phyloP scores from a whole-genome alignment of 2,888 invertebrate genomes.

The Orthosia gracilis region DNA sequence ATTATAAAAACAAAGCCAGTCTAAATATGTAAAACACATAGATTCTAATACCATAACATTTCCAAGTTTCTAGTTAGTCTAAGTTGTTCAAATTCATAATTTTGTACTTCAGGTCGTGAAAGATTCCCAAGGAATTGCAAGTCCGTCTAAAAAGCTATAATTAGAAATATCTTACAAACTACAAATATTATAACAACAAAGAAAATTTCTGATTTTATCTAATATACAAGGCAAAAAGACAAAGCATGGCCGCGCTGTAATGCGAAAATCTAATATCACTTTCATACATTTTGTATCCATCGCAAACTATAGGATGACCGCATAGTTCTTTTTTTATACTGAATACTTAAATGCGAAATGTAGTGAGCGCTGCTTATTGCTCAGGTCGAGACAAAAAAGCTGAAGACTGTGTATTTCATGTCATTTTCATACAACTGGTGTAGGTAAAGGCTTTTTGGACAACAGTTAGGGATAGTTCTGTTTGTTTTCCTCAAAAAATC shows the following conservation, averaged over 20 bases:
- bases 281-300: no score
- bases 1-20: no score
- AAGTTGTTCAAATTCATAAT: neutral
- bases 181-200: neutral
- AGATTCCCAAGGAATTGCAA: neutral
- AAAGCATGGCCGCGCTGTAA: neutral
- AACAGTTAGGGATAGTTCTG: neutral
- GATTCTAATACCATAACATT: no score
- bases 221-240: neutral
- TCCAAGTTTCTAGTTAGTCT: neutral
- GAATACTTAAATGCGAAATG: neutral
- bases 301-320: no score
- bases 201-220: neutral
- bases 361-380: neutral
- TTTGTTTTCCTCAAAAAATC: slow-evolving; percentile 49
- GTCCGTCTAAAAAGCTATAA: neutral
- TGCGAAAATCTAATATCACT: no score
- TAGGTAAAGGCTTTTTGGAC: slow-evolving; percentile 2
- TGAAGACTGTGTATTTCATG: neutral
- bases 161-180: neutral
- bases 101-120: neutral
- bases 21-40: no score
- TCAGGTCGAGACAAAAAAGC: neutral
- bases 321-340: no score
- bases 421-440: neutral